Conservation (phyloP, 2,113 vertebrate genomes). For the Fulica atra region DNA sequence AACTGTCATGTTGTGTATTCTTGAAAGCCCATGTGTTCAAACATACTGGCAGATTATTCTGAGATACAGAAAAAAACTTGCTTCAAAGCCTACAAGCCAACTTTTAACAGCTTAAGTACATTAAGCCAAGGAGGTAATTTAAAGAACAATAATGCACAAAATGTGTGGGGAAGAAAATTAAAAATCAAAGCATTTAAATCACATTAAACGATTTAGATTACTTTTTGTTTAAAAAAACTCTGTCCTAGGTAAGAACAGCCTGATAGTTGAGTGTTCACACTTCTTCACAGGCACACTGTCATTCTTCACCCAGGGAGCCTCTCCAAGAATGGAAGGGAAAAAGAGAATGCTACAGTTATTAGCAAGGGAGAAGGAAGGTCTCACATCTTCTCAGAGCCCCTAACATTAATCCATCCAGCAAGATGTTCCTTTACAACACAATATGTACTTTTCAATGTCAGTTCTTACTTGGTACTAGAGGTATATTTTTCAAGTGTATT, state of each 20-base stretch:
- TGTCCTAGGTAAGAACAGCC: background rate
- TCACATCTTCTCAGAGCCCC: background rate
- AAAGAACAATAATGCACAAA: background rate
- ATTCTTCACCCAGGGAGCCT: background rate
- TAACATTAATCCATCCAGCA: background rate
- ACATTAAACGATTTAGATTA: background rate
- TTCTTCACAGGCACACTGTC: background rate
- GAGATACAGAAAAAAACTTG: background rate
- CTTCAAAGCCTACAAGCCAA: background rate
- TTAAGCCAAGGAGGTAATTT: background rate
- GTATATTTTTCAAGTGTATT: background rate
- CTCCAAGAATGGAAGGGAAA: background rate
- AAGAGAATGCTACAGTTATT: background rate
- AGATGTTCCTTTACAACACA: background rate
- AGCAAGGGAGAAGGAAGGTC: background rate
- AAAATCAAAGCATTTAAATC: background rate
- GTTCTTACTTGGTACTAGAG: background rate
- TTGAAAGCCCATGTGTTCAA: background rate
- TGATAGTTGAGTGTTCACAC: background rate
- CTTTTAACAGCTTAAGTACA: background rate
- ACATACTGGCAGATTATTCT: background rate
- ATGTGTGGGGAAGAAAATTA: background rate
- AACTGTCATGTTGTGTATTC: background rate
- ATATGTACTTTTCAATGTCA: background rate
- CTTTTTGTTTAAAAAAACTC: background rate